Conservation (phyloP, 2,797 vertebrate genomes). For the Hypotaenidia philippensis region DNA sequence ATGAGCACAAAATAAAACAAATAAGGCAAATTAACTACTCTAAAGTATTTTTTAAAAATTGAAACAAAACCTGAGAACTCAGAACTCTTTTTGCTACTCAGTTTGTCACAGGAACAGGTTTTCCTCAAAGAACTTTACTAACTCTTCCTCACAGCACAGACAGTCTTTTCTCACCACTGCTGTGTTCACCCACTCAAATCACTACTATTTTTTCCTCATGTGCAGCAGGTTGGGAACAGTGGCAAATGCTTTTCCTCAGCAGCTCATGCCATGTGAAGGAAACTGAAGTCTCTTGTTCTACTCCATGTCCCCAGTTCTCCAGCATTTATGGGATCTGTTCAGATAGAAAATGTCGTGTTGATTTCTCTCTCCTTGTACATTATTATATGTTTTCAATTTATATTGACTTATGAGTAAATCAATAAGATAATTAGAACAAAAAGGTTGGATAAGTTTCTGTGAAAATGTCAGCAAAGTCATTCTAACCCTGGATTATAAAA, state of each 20-base stretch:
- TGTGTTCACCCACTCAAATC: neutral
- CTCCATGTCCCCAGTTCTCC: neutral
- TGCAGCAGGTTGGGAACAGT: neutral
- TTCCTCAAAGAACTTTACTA: neutral
- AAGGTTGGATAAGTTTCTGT: neutral
- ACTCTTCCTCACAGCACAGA: neutral
- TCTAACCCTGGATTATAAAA: neutral
- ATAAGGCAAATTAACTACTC: neutral
- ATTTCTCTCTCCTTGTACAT: neutral
- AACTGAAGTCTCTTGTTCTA: neutral
- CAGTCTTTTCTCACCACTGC: neutral
- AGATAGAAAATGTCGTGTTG: neutral
- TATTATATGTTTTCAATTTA: neutral
- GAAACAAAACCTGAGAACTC: neutral
- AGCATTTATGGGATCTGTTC: neutral
- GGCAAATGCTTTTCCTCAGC: neutral
- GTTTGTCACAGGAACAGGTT: neutral
- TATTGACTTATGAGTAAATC: neutral
- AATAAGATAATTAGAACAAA: neutral
- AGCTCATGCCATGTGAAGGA: neutral
- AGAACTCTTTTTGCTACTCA: neutral
- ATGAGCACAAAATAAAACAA: neutral
- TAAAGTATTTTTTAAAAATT: neutral
- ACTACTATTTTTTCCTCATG: neutral
- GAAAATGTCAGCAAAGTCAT: neutral